Conservation (phyloP, 2,888 invertebrate species). For the Meiosimyza decipiens region DNA sequence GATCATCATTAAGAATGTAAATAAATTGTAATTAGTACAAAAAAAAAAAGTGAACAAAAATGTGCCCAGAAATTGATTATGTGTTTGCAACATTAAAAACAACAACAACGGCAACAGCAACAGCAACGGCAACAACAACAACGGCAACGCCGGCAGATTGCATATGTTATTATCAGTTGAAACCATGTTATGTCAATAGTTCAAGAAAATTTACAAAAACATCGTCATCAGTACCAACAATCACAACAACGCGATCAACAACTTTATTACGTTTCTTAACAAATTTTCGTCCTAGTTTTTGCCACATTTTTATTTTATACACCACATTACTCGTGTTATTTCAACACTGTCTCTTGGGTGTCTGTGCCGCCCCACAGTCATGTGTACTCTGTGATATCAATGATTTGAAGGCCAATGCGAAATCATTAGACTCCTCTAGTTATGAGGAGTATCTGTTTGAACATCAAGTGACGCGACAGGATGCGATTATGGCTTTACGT, state of each 20-base stretch:
- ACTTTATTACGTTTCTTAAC: neutral
- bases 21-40: slow-evolving; percentile 19
- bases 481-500: slow-evolving; percentile 59
- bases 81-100: slow-evolving; percentile 24
- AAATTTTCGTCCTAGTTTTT: neutral
- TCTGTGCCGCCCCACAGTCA: slow-evolving; percentile 56
- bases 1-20: slow-evolving; percentile 33
- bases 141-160: slow-evolving; percentile 21
- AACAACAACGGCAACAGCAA: no score
- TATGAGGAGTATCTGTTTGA: slow-evolving; percentile 64
- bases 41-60: slow-evolving; percentile 30
- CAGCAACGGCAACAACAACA: slow-evolving; percentile 13
- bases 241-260: slow-evolving; percentile 15
- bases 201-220: slow-evolving; percentile 24
- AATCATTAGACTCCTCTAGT: slow-evolving; percentile 46
- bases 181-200: slow-evolving; percentile 19
- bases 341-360: slow-evolving; percentile 18
- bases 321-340: slow-evolving; percentile 33
- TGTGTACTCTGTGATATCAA: slow-evolving; percentile 60
- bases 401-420: slow-evolving; percentile 49
- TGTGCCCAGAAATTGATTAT: slow-evolving; percentile 36
- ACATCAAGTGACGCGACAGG: slow-evolving; percentile 62
- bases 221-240: slow-evolving; percentile 20
- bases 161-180: slow-evolving; percentile 25
- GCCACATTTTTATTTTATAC: slow-evolving; percentile 34